Evolutionary conservation across 2,113 vertebrate species (phyloP).

Genomic region (Centropus bengalensis): DNA sequence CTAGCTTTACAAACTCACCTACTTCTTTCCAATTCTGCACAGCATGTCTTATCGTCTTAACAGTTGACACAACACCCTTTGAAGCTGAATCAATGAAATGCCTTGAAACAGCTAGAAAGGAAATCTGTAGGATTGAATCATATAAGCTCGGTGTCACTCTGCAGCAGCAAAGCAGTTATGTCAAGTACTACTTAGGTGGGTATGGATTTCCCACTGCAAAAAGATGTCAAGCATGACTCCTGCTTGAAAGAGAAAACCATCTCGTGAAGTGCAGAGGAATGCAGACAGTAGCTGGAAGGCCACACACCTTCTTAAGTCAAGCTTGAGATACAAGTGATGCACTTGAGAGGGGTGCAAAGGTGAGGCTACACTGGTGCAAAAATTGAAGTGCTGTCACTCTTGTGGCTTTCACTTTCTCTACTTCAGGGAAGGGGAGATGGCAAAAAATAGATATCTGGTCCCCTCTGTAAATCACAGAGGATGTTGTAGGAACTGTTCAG

Average conservation of each 20-base stretch:
- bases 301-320: background rate
- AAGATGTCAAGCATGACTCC: background rate
- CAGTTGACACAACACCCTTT: background rate
- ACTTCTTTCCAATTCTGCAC: constrained; percentile 15
- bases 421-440: background rate
- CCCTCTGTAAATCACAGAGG: background rate
- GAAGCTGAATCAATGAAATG: background rate
- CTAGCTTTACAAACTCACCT: background rate
- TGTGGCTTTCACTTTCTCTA: background rate
- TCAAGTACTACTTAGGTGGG: background rate
- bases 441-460: background rate
- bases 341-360: background rate
- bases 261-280: background rate
- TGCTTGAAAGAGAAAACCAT: background rate
- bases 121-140: background rate
- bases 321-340: background rate
- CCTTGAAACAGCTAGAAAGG: background rate
- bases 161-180: background rate
- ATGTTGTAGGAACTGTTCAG: background rate
- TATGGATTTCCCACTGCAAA: background rate
- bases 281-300: background rate
- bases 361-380: background rate
- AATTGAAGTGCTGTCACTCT: background rate
- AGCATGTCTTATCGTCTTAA: background rate
- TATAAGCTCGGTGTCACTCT: background rate